Evolutionary conservation across 1,140 invertebrate genomes (phyloP).

Genomic region (Pseudachorutes palmiensis): DNA sequence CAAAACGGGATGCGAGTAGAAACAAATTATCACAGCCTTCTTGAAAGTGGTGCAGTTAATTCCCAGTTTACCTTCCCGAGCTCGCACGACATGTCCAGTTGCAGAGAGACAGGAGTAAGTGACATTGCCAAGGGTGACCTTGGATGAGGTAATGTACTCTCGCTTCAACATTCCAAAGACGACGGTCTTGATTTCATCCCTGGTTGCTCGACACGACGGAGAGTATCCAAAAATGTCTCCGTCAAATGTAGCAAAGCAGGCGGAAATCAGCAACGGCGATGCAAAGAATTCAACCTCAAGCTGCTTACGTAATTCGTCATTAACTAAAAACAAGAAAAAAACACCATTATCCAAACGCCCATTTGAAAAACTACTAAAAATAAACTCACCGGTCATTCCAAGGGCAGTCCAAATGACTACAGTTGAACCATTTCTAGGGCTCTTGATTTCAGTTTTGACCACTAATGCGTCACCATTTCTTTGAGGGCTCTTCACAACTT

Average conservation of each 20-base stretch:
- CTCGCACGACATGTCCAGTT: constrained; percentile 1
- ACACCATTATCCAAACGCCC: background rate
- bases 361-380: background rate
- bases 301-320: background rate
- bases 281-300: constrained; percentile 2
- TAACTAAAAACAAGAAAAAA: constrained; percentile 1
- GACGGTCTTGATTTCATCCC: background rate
- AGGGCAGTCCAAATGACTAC: background rate
- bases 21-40: background rate
- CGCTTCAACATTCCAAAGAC: background rate
- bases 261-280: background rate
- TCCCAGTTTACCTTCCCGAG: background rate
- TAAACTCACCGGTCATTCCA: background rate
- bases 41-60: constrained; percentile 11
- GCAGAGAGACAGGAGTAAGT: background rate
- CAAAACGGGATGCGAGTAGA: constrained; percentile 3
- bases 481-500: no score
- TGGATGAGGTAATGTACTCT: constrained; percentile 8
- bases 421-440: background rate
- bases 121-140: background rate
- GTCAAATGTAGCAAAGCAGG: background rate
- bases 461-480: background rate
- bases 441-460: background rate
- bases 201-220: background rate
- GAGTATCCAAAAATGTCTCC: background rate